Percentiles rank a stretch among this genome's conserved stretches.
These are phyloP conservation scores for Temnothorax curvispinosus DNA, from an alignment of 1,140 invertebrate species.

Conservation along the genomic window DNA sequence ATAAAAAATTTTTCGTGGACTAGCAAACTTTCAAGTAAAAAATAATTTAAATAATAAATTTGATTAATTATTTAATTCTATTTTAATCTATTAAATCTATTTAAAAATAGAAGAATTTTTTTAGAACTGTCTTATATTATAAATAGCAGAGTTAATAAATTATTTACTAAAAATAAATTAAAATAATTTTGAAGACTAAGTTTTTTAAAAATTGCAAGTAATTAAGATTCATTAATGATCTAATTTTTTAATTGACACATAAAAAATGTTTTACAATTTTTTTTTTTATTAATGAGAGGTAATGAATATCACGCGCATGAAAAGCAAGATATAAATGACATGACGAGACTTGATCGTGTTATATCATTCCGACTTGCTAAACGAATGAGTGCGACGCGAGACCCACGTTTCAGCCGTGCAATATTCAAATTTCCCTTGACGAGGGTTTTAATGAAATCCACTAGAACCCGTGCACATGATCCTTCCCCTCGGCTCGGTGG, in stretches of 20 bases:
- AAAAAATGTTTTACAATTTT: neutral
- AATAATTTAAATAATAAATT: neutral
- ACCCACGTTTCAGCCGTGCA: neutral
- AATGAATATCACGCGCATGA: neutral
- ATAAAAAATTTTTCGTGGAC: neutral
- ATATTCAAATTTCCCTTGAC: constrained; percentile 68
- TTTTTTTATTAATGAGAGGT: neutral
- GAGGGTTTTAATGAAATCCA: constrained; percentile 63
- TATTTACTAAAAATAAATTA: neutral
- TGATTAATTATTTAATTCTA: neutral
- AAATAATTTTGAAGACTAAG: neutral
- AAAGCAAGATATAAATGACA: neutral
- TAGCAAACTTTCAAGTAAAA: neutral
- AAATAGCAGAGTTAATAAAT: constrained; percentile 11
- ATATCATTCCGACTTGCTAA: constrained; percentile 1
- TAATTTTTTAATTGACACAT: neutral
- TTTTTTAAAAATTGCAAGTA: neutral
- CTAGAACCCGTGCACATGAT: constrained; percentile 12
- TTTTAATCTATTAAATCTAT: too few relatives aligned
- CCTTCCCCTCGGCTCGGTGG: constrained; percentile 23
- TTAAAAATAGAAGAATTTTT: neutral
- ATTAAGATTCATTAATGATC: neutral
- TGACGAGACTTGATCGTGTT: neutral
- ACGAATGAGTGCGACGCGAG: neutral
- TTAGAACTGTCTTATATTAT: neutral